Evolutionary conservation across 1,140 invertebrate genomes (phyloP).

Genomic region (Brachionus manjavacas): DNA sequence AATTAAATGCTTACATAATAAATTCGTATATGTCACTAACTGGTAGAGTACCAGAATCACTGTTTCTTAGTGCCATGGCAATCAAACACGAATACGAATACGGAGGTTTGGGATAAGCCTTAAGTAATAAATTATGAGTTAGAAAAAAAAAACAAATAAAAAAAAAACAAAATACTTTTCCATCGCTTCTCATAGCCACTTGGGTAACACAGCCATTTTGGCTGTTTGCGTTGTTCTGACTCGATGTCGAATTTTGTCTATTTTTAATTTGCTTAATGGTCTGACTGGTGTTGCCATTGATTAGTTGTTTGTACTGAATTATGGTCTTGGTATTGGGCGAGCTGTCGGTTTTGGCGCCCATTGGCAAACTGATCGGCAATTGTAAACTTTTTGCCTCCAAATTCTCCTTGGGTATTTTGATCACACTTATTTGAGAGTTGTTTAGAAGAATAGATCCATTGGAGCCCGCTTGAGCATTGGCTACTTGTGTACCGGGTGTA

Average conservation of each 20-base stretch:
- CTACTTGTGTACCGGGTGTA: not conserved
- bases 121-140: constrained; percentile 46
- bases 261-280: constrained; percentile 37
- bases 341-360: not conserved
- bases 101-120: constrained; percentile 84
- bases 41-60: constrained; percentile 81
- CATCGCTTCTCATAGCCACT: constrained; percentile 33
- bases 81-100: constrained; percentile 97
- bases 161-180: constrained; percentile 12
- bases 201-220: constrained; percentile 19
- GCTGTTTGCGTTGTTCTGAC: not conserved
- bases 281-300: not conserved
- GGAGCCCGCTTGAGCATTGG: not conserved
- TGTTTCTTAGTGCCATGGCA: constrained; percentile 93
- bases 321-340: constrained; percentile 21
- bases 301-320: constrained; percentile 36
- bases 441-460: not conserved
- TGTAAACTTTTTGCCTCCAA: constrained; percentile 4
- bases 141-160: constrained; percentile 50
- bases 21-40: constrained; percentile 98
- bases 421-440: constrained; percentile 27
- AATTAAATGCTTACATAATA: constrained; percentile 74
- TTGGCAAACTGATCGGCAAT: constrained; percentile 25
- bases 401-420: constrained; percentile 25
- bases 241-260: not conserved